phyloP scores from a whole-genome alignment of 2,797 vertebrate genomes.

The Hypotaenidia philippensis region DNA sequence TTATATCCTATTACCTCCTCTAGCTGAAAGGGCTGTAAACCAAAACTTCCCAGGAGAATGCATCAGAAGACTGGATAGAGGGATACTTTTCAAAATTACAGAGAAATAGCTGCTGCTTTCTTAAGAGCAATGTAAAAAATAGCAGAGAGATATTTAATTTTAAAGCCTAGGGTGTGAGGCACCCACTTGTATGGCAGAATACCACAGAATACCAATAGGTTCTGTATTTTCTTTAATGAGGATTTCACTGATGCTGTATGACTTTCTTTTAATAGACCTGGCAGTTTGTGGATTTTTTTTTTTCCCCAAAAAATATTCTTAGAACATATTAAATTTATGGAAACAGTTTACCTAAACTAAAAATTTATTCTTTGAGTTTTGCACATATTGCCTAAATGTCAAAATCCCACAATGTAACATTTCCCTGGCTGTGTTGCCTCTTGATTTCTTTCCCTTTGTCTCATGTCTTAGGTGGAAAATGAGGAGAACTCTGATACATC shows the following conservation, averaged over 20 bases:
- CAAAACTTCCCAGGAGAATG: slow-evolving; percentile 29
- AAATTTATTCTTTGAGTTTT: not conserved
- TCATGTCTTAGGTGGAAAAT: not conserved
- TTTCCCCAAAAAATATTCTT: not conserved
- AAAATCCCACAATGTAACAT: not conserved
- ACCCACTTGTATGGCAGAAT: not conserved
- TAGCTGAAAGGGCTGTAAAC: slow-evolving; percentile 25
- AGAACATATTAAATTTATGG: not conserved
- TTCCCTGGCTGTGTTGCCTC: not conserved
- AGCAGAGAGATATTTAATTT: not conserved
- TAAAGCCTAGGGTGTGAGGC: not conserved
- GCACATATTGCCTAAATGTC: not conserved
- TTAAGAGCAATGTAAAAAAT: not conserved
- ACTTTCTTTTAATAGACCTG: not conserved
- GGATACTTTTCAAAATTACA: not conserved
- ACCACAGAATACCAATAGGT: not conserved
- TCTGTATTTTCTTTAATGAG: not conserved
- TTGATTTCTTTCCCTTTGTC: not conserved
- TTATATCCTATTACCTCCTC: not conserved
- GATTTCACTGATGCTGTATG: not conserved
- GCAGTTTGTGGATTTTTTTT: not conserved
- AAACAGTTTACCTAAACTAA: not conserved
- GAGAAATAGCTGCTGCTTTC: not conserved
- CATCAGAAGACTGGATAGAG: not conserved
- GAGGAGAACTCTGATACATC: not conserved